Evolutionary conservation across 2,888 invertebrate species (phyloP).

Genomic region (Apamea epomidion): DNA sequence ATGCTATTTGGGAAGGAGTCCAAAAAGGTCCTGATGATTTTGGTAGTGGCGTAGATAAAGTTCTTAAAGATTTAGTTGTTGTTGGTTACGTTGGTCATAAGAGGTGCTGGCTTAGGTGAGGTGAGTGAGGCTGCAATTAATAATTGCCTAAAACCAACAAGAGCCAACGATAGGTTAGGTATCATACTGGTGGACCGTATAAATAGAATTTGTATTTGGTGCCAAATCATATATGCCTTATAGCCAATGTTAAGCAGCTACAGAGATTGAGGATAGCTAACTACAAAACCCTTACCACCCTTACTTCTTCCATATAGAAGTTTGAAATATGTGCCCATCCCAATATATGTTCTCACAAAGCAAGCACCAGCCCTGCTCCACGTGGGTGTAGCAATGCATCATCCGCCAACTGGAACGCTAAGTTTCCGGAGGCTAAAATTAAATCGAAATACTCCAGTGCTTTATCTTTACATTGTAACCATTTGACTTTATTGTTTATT

Average conservation of each 20-base stretch:
- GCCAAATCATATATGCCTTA: neutral
- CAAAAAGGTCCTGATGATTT: neutral
- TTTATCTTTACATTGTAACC: constrained; percentile 30
- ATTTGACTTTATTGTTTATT: constrained; percentile 26
- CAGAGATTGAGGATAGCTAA: neutral
- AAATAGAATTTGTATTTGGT: neutral
- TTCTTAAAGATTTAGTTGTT: neutral
- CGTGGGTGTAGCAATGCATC: constrained; percentile 62
- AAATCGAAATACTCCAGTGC: constrained; percentile 52
- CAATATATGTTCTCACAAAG: neutral
- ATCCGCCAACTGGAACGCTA: constrained; percentile 70
- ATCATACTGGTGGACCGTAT: neutral
- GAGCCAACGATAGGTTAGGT: neutral
- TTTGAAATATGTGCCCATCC: neutral
- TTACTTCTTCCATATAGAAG: neutral
- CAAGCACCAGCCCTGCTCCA: constrained; percentile 52
- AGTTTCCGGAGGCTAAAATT: constrained; percentile 75
- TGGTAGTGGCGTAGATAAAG: neutral
- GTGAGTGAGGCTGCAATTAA: neutral
- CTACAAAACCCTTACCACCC: too few relatives aligned
- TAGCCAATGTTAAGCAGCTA: neutral
- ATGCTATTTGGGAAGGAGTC: neutral
- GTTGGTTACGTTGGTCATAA: neutral
- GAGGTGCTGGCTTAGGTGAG: neutral
- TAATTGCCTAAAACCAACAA: neutral